Base-by-base conservation (phyloP, 2,797 vertebrate genomes). In the Aphelocoma californica region DNA sequence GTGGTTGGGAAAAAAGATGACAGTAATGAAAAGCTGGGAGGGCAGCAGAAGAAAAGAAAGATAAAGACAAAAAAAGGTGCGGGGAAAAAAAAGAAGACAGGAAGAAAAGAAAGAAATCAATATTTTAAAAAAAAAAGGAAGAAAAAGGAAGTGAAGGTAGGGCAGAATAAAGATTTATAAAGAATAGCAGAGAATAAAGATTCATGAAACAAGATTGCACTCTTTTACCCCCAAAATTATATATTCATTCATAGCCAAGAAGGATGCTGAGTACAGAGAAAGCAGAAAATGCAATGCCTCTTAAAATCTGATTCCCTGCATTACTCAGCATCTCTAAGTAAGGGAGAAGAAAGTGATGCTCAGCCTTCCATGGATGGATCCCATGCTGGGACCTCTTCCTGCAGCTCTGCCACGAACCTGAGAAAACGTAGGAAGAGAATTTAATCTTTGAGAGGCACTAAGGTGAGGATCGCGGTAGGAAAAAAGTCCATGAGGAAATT, bases 1-100 rank as follows among this genome's bases (percentile, higher is more conserved):
- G 96, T 95, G 96, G 95, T 94, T 97, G 97, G 95, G 95, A 98
- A 97, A 97, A 97, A 96, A 97, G 96, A 97, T 98, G 97, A 98
- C 97, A 97, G 96, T 96, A 98, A 97, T 97, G 96, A 97, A 97
- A 97, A 94, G 90, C 95, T 95, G 90, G 92, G 96, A 97, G 96
- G 91, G 94, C 94, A 97, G 88, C 38, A 95, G 81, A 64, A 96
- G 90, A 92, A 95, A 96, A 91, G 58, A 74, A 88, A 93, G 86
- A 95, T 92, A 86, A 92, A 97, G 81, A 92, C 71, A 70, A 96
- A 94, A 92, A 91, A 80, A 53, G 11, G 29, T 15, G 9, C 8
- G 7, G 7, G 3, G 0, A 2, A 3, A 16, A 16, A 29, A 73
- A 83, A 56, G 31, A 61, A 85, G 66, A 84, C n/a, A 47, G 36